Conservation (phyloP, 2,888 invertebrate genomes). For the Dascillus cervinus region DNA sequence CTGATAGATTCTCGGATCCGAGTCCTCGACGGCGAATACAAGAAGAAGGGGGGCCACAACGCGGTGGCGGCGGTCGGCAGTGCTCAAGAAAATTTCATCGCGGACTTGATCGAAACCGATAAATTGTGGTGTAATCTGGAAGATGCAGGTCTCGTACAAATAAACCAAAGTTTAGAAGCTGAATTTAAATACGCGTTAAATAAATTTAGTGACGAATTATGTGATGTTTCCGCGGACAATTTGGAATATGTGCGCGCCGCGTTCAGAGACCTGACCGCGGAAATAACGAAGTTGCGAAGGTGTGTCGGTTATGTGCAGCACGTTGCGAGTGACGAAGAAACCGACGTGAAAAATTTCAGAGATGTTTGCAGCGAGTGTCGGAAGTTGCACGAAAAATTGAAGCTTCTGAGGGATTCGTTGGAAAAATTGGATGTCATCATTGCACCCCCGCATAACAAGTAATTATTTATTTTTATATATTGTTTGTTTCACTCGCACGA, state of each 20-base stretch:
- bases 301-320: conserved; percentile 8
- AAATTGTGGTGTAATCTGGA: conserved; percentile 42
- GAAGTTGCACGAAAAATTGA: conserved; percentile 48
- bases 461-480: too few relatives aligned
- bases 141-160: conserved; percentile 40
- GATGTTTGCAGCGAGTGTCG: conserved; percentile 52
- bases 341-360: conserved; percentile 40
- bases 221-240: conserved; percentile 14
- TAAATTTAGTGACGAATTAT: conserved; percentile 50
- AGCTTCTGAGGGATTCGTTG: too few relatives aligned
- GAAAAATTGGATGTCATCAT: too few relatives aligned
- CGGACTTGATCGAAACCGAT: conserved; percentile 33
- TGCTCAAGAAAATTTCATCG: conserved; percentile 17
- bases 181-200: conserved; percentile 62
- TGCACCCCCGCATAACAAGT: too few relatives aligned
- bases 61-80: too few relatives aligned
- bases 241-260: conserved; percentile 15
- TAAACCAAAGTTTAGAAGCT: conserved; percentile 50
- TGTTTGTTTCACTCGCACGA: too few relatives aligned
- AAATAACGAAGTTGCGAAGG: conserved; percentile 17
- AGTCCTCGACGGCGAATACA: conserved; percentile 42
- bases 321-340: conserved; percentile 10
- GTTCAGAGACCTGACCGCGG: conserved; percentile 17
- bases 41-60: conserved; percentile 6
- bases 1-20: conserved; percentile 69